These are phyloP conservation scores for Chamaea fasciata DNA, from an alignment of 2,113 vertebrate genomes.

Conservation along the genomic window DNA sequence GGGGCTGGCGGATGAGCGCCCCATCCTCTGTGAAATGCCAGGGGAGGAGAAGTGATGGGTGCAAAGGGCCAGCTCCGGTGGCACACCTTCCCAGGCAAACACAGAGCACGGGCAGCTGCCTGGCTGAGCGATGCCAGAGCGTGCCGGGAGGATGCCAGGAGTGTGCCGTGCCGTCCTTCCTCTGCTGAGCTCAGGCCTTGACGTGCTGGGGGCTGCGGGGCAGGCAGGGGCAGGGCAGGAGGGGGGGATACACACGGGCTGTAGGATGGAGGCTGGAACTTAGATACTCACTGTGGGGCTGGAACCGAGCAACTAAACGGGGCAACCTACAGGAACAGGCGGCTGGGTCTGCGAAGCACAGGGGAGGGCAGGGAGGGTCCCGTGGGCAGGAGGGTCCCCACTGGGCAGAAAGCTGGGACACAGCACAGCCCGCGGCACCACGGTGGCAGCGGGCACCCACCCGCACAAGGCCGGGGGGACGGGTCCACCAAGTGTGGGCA, in stretches of 20 bases:
- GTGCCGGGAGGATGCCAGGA: not conserved
- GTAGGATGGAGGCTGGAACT: not conserved
- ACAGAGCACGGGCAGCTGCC: not conserved
- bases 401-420: not conserved
- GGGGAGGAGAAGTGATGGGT: not conserved
- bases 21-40: not conserved
- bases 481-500: not conserved
- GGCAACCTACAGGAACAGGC: not conserved
- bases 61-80: not conserved
- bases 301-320: not conserved
- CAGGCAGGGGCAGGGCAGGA: not conserved
- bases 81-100: not conserved
- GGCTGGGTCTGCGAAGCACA: constrained; percentile 10
- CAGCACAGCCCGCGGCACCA: not conserved
- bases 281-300: not conserved
- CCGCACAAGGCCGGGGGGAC: not conserved
- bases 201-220: not conserved
- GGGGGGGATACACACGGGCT: not conserved
- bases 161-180: not conserved
- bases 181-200: not conserved
- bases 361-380: not conserved
- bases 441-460: not conserved
- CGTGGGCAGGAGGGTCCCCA: not conserved
- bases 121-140: not conserved
- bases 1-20: not conserved